phyloP scores from a whole-genome alignment of 2,888 invertebrate genomes.

The Chamaedrilus cognettii region DNA sequence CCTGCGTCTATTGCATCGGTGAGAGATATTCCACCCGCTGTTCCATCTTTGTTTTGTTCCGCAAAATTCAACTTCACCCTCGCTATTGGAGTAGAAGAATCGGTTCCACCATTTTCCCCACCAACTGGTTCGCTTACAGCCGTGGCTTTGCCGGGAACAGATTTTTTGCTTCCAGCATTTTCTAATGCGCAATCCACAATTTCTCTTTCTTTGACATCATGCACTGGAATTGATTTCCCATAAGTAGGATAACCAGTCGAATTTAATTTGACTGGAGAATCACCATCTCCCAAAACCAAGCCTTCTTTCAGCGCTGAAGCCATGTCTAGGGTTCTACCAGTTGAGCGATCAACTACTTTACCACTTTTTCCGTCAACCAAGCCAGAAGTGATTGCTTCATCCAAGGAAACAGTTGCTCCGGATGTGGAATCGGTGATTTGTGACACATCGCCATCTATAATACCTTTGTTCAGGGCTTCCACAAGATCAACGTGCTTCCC shows the following conservation, averaged over 20 bases:
- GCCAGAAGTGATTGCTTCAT: constrained; percentile 62
- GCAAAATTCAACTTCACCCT: no score
- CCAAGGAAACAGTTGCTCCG: background rate
- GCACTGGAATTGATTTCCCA: no score
- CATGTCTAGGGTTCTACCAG: constrained; percentile 63
- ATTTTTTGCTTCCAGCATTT: no score
- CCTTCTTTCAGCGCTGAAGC: no score
- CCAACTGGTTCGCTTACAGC: no score
- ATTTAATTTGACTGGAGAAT: no score
- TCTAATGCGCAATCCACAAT: no score
- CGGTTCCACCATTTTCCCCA: no score
- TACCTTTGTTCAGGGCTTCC: constrained; percentile 48
- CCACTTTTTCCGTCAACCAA: constrained; percentile 62
- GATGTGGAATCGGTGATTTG: constrained; percentile 49
- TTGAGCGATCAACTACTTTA: constrained; percentile 66
- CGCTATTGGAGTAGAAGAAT: no score
- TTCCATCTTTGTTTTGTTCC: constrained; percentile 12
- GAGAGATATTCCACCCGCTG: constrained; percentile 67
- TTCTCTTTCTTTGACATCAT: no score
- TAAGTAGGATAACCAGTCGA: constrained; percentile 27
- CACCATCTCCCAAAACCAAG: no score
- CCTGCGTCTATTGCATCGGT: constrained; percentile 91
- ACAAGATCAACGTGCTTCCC: constrained; percentile 53
- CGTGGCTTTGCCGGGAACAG: no score
- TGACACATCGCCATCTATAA: constrained; percentile 53